Evolutionary conservation across 2,888 invertebrate genomes (phyloP).

Genomic region (Uloborus plumipes): DNA sequence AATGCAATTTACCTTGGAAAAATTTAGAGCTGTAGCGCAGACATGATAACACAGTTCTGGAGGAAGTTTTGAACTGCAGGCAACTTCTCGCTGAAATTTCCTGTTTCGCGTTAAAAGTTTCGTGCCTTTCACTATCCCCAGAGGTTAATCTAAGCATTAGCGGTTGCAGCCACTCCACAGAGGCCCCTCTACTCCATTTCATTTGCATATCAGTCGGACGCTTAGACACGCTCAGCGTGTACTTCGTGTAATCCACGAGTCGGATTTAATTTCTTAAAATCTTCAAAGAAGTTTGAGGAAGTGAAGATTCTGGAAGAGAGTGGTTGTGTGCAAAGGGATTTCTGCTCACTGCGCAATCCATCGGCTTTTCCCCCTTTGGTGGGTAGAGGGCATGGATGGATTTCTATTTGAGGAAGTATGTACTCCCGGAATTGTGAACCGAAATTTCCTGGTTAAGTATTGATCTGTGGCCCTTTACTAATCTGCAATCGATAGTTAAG

Average conservation of each 20-base stretch:
- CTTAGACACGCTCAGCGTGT: slow-evolving; percentile 6
- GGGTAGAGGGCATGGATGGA: no score
- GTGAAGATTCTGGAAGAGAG: no score
- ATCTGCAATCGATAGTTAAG: slow-evolving; percentile 27
- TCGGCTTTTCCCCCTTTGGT: no score
- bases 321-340: slow-evolving; percentile 5
- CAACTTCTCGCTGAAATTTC: no score
- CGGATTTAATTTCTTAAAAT: slow-evolving; percentile 57
- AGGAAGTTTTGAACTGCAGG: no score
- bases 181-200: slow-evolving; percentile 7
- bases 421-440: slow-evolving; percentile 9
- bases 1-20: no score
- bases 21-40: no score
- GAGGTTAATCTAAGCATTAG: slow-evolving; percentile 15
- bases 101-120: background rate
- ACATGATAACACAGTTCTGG: no score
- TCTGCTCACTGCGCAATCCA: background rate
- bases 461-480: slow-evolving; percentile 44
- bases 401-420: no score
- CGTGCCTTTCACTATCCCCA: background rate
- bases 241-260: slow-evolving; percentile 25
- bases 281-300: slow-evolving; percentile 21
- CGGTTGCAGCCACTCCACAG: background rate
- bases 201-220: slow-evolving; percentile 54
- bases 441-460: slow-evolving; percentile 37